Evolutionary conservation across 2,888 invertebrate genomes (phyloP).

Genomic region (Homarus gammarus): DNA sequence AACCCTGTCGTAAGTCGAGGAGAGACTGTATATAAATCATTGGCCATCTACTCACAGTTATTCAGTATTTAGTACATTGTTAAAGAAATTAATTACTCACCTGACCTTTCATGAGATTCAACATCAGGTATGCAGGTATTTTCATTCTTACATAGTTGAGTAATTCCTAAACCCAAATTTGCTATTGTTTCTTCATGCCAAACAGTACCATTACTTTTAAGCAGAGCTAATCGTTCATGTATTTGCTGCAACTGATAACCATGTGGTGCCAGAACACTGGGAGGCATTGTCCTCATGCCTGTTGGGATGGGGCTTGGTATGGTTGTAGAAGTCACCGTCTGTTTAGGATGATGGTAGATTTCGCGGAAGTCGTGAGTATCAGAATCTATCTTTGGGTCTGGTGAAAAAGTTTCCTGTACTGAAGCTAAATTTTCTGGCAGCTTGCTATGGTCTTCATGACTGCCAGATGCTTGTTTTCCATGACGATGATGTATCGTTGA

Average conservation of each 20-base stretch:
- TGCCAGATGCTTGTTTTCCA: slow-evolving; percentile 56
- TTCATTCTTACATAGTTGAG: slow-evolving; percentile 53
- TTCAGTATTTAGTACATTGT: neutral
- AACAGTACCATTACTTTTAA: slow-evolving; percentile 46
- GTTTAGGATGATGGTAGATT: slow-evolving; percentile 17
- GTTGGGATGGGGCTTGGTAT: slow-evolving; percentile 25
- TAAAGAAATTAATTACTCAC: slow-evolving; percentile 28
- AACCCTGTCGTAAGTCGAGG: too few species aligned
- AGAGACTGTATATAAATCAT: too few species aligned
- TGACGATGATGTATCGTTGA: slow-evolving; percentile 59
- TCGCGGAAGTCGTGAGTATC: slow-evolving; percentile 19
- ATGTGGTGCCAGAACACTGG: slow-evolving; percentile 46
- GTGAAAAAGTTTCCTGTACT: slow-evolving; percentile 6
- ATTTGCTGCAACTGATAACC: slow-evolving; percentile 65
- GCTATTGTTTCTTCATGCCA: slow-evolving; percentile 60
- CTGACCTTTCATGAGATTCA: slow-evolving; percentile 62
- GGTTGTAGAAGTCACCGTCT: slow-evolving; percentile 3
- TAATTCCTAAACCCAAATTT: slow-evolving; percentile 55
- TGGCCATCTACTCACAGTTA: too few species aligned
- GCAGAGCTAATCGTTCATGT: slow-evolving; percentile 47
- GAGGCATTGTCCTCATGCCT: slow-evolving; percentile 45
- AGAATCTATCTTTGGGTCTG: neutral
- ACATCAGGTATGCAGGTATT: slow-evolving; percentile 43
- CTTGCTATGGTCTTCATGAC: slow-evolving; percentile 44
- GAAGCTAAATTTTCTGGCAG: slow-evolving; percentile 17